A percentile compares a stretch with the other conserved stretches of the same genome.
phyloP scores from a whole-genome alignment of 2,888 invertebrate species.

The Clitarchus hookeri region DNA sequence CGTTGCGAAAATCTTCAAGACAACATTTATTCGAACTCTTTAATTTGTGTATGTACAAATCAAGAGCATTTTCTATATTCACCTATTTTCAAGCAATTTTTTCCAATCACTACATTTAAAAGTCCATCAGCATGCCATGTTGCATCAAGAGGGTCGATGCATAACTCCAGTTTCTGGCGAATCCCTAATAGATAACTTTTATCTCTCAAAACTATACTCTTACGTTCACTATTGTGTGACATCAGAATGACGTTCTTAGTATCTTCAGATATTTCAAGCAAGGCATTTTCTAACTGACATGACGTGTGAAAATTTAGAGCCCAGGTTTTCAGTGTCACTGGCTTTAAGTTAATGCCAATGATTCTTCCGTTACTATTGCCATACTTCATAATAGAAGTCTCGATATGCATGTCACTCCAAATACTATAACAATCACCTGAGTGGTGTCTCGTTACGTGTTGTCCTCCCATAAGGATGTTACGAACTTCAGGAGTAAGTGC shows the following conservation, averaged over 20 bases:
- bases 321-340: slow-evolving; percentile 19
- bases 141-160: not conserved
- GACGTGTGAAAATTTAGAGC: slow-evolving; percentile 3
- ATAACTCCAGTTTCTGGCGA: not conserved
- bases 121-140: not conserved
- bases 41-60: not conserved
- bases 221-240: not conserved
- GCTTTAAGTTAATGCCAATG: slow-evolving; percentile 21
- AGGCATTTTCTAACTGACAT: slow-evolving; percentile 22
- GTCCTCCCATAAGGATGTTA: not conserved
- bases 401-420: slow-evolving; percentile 20
- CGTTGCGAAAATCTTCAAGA: not conserved
- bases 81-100: not conserved
- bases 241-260: not conserved
- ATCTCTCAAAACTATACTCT: not conserved
- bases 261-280: slow-evolving; percentile 3
- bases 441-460: slow-evolving; percentile 18
- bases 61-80: not conserved
- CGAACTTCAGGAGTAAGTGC: not conserved
- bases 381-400: slow-evolving; percentile 21
- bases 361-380: slow-evolving; percentile 1
- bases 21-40: not conserved
- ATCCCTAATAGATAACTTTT: not conserved
- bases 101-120: not conserved
- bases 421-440: not conserved